Percentiles rank a stretch among this genome's conserved stretches.
These are phyloP conservation scores for Ceyx melanurus DNA, from an alignment of 2,113 vertebrate species.

Conservation along the genomic window DNA sequence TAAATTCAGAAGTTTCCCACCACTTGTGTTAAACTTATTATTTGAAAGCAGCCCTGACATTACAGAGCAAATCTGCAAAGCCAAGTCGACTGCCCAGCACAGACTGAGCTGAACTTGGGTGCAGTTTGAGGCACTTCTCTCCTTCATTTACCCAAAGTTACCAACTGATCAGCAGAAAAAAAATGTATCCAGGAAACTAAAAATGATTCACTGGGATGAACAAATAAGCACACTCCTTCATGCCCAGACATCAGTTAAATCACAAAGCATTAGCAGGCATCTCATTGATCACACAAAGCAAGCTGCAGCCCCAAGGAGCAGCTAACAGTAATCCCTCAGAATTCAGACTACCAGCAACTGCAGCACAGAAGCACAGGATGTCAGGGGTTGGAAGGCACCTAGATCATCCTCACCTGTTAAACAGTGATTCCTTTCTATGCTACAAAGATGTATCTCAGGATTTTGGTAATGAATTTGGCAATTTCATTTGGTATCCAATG, in stretches of 20 bases:
- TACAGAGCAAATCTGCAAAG: background rate
- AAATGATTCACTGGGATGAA: slow-evolving; percentile 12
- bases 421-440: background rate
- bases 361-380: too few relatives aligned
- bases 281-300: slow-evolving; percentile 32
- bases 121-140: background rate
- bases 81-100: background rate
- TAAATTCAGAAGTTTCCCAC: slow-evolving; percentile 4
- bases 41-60: background rate
- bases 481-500: background rate
- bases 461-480: background rate
- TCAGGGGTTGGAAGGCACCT: too few relatives aligned
- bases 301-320: background rate
- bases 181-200: slow-evolving; percentile 48
- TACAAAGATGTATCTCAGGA: background rate
- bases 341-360: background rate
- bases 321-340: background rate
- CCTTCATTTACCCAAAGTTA: slow-evolving; percentile 29
- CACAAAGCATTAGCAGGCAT: slow-evolving; percentile 43
- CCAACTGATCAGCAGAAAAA: slow-evolving; percentile 43
- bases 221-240: background rate
- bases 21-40: slow-evolving; percentile 9
- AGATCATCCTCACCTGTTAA: too few relatives aligned
- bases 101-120: slow-evolving; percentile 3
- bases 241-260: slow-evolving; percentile 44